phyloP scores from a whole-genome alignment of 2,888 invertebrate genomes.

The Mayetiola destructor region DNA sequence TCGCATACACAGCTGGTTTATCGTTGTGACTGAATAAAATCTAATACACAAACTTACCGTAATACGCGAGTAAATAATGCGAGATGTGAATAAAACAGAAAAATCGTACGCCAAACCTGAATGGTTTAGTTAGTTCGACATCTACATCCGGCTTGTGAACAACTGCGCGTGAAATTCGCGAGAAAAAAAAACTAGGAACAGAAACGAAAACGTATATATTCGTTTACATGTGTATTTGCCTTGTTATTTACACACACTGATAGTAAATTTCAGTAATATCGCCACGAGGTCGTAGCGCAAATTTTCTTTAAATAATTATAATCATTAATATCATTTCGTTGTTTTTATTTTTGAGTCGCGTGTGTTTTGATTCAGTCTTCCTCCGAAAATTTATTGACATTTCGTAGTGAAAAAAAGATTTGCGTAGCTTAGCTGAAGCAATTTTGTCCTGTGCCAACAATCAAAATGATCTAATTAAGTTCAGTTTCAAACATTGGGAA shows the following conservation, averaged over 20 bases:
- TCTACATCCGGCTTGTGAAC: constrained; percentile 36
- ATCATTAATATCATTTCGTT: constrained; percentile 7
- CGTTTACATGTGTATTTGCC: not conserved
- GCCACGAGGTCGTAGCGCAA: constrained; percentile 33
- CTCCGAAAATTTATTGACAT: not conserved
- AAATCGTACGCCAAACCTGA: constrained; percentile 5
- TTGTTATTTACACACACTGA: constrained; percentile 4
- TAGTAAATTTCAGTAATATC: constrained; percentile 22
- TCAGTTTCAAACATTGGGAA: too few species aligned
- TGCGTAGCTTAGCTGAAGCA: too few species aligned
- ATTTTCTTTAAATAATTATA: constrained; percentile 14
- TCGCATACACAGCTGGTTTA: too few species aligned
- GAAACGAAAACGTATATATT: not conserved
- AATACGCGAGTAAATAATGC: too few species aligned
- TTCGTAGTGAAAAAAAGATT: too few species aligned
- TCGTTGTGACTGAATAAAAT: too few species aligned
- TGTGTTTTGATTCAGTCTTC: not conserved
- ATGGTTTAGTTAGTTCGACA: constrained; percentile 28
- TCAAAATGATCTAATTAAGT: too few species aligned
- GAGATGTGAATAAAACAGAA: too few species aligned
- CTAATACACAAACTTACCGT: too few species aligned
- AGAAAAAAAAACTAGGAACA: not conserved
- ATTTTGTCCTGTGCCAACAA: too few species aligned
- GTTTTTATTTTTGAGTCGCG: too few species aligned
- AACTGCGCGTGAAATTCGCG: constrained; percentile 20